phyloP scores from a whole-genome alignment of 2,888 invertebrate genomes.

The Piscicola geometra region DNA sequence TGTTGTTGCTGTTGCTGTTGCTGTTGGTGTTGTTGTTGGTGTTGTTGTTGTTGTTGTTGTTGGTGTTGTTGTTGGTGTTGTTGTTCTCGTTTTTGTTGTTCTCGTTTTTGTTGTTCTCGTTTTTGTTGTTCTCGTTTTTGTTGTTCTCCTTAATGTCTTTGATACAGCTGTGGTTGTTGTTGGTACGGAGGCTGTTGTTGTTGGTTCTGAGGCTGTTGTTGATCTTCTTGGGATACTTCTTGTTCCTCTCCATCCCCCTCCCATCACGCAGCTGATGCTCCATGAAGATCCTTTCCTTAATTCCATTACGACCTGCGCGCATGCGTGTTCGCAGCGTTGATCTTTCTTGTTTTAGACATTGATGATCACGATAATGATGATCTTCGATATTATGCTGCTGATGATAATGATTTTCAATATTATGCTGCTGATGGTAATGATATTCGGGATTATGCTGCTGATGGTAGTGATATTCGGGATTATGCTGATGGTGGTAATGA shows the following conservation, averaged over 20 bases:
- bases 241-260: not conserved
- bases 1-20: constrained; percentile 2
- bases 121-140: no score
- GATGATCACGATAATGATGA: no score
- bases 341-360: no score
- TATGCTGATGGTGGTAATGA: constrained; percentile 17
- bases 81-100: not conserved
- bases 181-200: not conserved
- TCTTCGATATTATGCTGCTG: no score
- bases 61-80: not conserved
- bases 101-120: not conserved
- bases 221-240: no score
- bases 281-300: no score
- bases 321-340: no score
- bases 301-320: no score
- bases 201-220: not conserved
- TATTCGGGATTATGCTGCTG: not conserved
- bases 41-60: not conserved
- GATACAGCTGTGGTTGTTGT: not conserved
- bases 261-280: no score
- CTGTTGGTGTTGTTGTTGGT: not conserved
- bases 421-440: not conserved
- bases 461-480: not conserved
- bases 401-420: not conserved
- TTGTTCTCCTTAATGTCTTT: not conserved